Evolutionary conservation across 2,888 invertebrate genomes (phyloP), one percentile per base, ranked within the genome.

Genomic region (Boloria euphrosyne): DNA sequence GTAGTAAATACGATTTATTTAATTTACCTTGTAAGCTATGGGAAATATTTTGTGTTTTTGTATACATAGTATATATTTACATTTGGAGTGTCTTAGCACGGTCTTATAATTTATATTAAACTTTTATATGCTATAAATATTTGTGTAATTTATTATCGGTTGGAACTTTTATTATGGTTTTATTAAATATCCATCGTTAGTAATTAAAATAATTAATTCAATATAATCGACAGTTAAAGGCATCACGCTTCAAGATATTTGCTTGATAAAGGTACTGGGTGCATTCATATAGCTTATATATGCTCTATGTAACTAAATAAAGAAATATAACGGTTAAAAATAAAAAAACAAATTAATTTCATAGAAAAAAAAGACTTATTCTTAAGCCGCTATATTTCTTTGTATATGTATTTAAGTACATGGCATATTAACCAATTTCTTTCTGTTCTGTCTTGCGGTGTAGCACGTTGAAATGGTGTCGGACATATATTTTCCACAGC

Each of bases 391-490:
- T 55, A 63, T 57, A 51, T 43, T 55, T 63, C 49, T 43, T 22
- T 47, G n/a, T 18, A 10, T 49, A 18, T 22, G 38, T 67, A 62
- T 67, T 44, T 66, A 60, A 61, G 51, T 68, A 69, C 62, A 62
- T 66, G 62, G 67, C 72, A 75, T 82, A 90, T 89, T 91, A 91
- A 91, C 89, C 81, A 78, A 82, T 82, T 82, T 86, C 80, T 90
- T 90, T 90, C 87, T 90, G 83, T 92, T 89, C 89, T 89, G 83
- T 87, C 88, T 89, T 85, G 85, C 89, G 87, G 87, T 92, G 90
- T 93, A 95, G 95, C 95, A 94, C 89, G 93, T 94, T 93, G 95
- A 95, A 93, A 94, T 95, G 93, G 94, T 95, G 93, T 95, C 95
- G 93, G 95, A 95, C 90, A 93, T 95, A 85, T 95, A 94, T 90